Evolutionary conservation across 2,888 invertebrate species (phyloP), one percentile per base, ranked within the genome.

Genomic region (Brachypalpus laphriformis): DNA sequence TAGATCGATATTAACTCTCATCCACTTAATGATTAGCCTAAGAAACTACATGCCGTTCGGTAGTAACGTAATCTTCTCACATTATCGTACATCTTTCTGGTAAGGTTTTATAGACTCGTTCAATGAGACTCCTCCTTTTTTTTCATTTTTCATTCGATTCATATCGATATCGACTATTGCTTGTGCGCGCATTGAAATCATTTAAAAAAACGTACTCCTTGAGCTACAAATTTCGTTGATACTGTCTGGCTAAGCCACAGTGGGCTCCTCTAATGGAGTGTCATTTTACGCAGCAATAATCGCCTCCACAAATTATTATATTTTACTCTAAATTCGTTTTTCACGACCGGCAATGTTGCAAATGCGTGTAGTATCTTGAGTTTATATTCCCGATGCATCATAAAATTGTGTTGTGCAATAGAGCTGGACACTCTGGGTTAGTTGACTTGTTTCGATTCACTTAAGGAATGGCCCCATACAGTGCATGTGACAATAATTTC

Each of bases 371-470:
- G 45, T 66, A 57, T 28, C 65, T 0, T 25, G n/a, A 85, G 31
- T 85, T 85, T 85, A 85, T 85, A 45, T 75, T 59, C 65, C 70
- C 25, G 66, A 71, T 63, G 71, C 85, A 61, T 71, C 81, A 61
- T 85, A 85, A 80, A 85, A 45, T 54, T 34, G 63, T 40, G 63
- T 85, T 75, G 70, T 61, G 85, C 70, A 80, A 85, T 65, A 57
- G 34, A 54, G 34, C 68, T 65, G 70, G 80, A 70, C 59, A 59
- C 54, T 51, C 57, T 54, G 57, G 63, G 70, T 72, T 65, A 45
- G 63, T 70, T 80, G 22, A 71, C 65, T 75, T 25, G 25, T 2
- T 25, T 20, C 40, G 40, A 47, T 57, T 56, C 2, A 34, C 22
- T n/a, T 25, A 45, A 22, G 7, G 7, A 45, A 54, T 28, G 40